Base-by-base conservation (phyloP, 2,888 invertebrate genomes). In the Phengaris alcon region DNA sequence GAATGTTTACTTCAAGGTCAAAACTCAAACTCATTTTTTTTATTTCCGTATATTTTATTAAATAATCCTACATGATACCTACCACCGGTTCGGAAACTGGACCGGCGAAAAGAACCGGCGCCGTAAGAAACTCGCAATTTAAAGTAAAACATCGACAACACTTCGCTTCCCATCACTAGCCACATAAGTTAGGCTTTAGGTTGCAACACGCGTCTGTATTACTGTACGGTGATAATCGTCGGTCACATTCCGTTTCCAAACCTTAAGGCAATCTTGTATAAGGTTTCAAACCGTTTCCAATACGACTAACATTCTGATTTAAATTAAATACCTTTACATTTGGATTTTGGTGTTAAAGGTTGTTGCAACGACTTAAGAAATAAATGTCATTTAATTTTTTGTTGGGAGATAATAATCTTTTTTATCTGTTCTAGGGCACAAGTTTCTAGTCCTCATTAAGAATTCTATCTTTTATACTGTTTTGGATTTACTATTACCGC, bases 151-250 rank as follows among this genome's bases (percentile, higher is more conserved):
- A 72, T 72, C 72, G 72, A 72, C 13, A 70, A 51, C 9, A 15
- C 51, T 22, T 8, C 10, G 22, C 10, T 72, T 72, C 54, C 51
- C 72, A 6, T 15, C 72, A 15, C 72, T 72, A 51, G 52, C 13
- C 72, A 13, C 52, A 35, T 72, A 72, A 72, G 22, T 72, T 54
- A 72, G 72, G 72, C 72, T 72, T 72, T 72, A 72, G 69, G 72
- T 72, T 72, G 72, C 72, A 72, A 54, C 72, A 72, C 72, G 72
- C 72, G 54, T 52, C 72, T 35, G 72, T 54, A 72, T 35, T 72
- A 54, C 72, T 51, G 54, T 22, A 52, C 52, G 22, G 72, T 52
- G 72, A 72, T 72, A 72, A 72, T 72, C 72, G 52, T 72, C 52
- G 52, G 44, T 54, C 52, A 72, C 44, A 72, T 70, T 70, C 51